Base-by-base conservation (phyloP, 2,113 vertebrate genomes). In the Mesocricetus auratus region DNA sequence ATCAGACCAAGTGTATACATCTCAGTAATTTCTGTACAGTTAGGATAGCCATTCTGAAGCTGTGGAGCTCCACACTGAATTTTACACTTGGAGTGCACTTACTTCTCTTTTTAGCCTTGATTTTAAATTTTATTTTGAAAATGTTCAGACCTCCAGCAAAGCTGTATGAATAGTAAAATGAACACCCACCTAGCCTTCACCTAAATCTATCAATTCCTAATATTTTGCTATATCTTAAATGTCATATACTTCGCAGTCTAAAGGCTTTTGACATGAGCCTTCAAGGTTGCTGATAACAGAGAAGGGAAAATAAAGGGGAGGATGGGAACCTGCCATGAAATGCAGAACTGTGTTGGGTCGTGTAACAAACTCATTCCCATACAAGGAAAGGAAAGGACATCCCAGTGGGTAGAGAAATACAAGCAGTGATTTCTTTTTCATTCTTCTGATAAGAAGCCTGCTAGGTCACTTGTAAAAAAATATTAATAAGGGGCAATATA, bases 121-220 rank as follows among this genome's bases (percentile, higher is more conserved):
- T 42, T 87, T 90, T 86, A 75, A 92, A 45, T 92, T 89, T 78
- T 47, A 81, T 66, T 93, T 95, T 62, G 33, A 94, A 83, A 93
- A 66, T 31, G 19, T 91, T 90, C 74, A 93, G 82, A 62, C n/a
- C 17, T 94, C 39, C 60, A 93, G 33, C 77, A 85, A 93, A 71
- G 42, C 50, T 75, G 13, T 47, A 78, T 93, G 64, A 86, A 93
- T 21, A 58, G 36, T 62, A 78, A 82, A 96, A 83, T 79, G 33
- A 93, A 56, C n/a, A 85, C 62, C 68, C 33, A 21, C 75, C 78
- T 45, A 75, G 71, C 60, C 2, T 88, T 90, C 29, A 73, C 71
- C 53, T 68, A 74, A 89, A 93, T 91, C 82, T 56, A 81, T 24
- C 53, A 90, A 29, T n/a, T 69, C 47, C 86, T 96, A 89, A 79